Percentiles rank a stretch among this genome's conserved stretches.
Evolutionary conservation across 2,888 invertebrate species (phyloP).

Genomic region (Clistopyga incitator): DNA sequence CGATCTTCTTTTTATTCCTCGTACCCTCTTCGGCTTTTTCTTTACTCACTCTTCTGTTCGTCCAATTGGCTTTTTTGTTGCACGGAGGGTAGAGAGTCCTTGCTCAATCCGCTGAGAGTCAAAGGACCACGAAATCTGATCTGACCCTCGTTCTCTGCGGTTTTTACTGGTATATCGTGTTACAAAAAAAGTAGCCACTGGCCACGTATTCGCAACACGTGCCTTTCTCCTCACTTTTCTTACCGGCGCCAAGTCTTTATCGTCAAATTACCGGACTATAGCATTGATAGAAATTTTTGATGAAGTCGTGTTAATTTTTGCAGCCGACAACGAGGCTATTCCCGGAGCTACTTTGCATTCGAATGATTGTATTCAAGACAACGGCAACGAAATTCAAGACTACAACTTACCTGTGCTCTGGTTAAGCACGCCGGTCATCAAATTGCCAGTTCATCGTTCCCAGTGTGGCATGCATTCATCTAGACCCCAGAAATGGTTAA

Average conservation of each 20-base stretch:
- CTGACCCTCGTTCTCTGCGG: conserved; percentile 17
- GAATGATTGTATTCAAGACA: no score
- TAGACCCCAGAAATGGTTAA: not conserved
- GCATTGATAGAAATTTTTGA: no score
- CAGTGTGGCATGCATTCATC: not conserved
- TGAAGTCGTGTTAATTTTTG: no score
- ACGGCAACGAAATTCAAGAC: no score
- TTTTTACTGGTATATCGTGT: conserved; percentile 3
- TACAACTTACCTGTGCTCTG: no score
- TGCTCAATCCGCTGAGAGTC: conserved; percentile 7
- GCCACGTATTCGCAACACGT: no score
- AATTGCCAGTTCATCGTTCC: not conserved
- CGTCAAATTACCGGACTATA: no score
- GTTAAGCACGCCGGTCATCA: not conserved
- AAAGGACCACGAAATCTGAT: conserved; percentile 43
- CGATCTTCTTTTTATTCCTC: conserved; percentile 26
- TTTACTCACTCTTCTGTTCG: conserved; percentile 26
- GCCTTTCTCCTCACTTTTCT: no score
- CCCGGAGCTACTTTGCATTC: no score
- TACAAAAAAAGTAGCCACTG: not conserved
- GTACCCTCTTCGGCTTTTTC: conserved; percentile 42
- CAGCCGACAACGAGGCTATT: no score
- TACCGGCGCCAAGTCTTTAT: no score
- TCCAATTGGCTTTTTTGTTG: conserved; percentile 27
- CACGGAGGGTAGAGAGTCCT: conserved; percentile 10